Evolutionary conservation across 2,113 vertebrate genomes (phyloP), one percentile per base, ranked within the genome.

Genomic region (Ahaetulla prasina): DNA sequence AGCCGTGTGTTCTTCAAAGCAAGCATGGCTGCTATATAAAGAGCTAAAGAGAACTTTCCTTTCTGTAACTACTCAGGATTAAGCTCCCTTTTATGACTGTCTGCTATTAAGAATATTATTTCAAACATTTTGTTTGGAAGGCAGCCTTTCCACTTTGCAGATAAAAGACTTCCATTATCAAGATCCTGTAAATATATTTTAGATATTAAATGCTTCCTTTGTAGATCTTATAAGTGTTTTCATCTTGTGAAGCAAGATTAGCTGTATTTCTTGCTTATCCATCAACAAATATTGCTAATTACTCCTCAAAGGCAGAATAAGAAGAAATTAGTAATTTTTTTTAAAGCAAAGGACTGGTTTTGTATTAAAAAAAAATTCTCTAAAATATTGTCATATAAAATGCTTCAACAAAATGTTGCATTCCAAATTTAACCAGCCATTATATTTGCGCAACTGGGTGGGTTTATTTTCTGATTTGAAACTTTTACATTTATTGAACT

Each of bases 261-360:
- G 94, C 84, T 85, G 92, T n/a, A 93, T n/a, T 97, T 84, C 94
- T 95, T 96, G 95, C 97, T 97, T 97, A 96, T 97, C 95, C 94
- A 94, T 97, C 96, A 97, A 95, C 96, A 97, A 96, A 96, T 96
- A 94, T 88, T 89, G 90, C 94, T 97, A 96, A 97, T 97, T 97
- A 96, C 89, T 95, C 95, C 95, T 96, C 96, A 94, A 57, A 97
- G 93, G 93, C 89, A 96, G 93, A 50, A 60, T 89, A 85, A 92
- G 92, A 95, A 91, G 47, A 45, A 94, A 92, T 95, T 95, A 93
- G 54, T 94, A 63, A 93, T 95, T 85, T 89, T 90, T 50, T 50
- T 54, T 60, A 63, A 96, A 92, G 90, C 94, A 94, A 91, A 95
- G 30, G 18, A 89, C 30, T 74, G n/a, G 68, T 86, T 89, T 20